Evolutionary conservation across 2,797 vertebrate genomes (phyloP).

Genomic region (Emys orbicularis): DNA sequence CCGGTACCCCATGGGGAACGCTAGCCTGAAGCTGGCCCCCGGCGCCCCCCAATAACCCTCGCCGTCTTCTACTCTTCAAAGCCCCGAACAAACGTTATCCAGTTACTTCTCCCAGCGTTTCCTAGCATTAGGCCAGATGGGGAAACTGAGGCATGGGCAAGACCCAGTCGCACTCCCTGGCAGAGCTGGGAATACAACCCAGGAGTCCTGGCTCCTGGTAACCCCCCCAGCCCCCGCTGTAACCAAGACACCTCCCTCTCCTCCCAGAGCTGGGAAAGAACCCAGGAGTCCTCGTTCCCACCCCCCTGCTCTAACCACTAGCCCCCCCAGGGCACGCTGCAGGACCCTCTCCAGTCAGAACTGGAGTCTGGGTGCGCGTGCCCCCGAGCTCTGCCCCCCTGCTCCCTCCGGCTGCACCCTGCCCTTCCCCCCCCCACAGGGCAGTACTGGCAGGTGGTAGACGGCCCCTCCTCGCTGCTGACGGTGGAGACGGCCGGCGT

Average conservation of each 20-base stretch:
- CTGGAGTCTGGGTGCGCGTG: not conserved
- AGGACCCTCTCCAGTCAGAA: not conserved
- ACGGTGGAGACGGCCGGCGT: constrained; percentile 86
- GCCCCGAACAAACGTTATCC: not conserved
- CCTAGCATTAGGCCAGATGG: not conserved
- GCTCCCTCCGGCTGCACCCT: not conserved
- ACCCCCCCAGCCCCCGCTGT: no score
- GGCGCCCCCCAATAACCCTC: not conserved
- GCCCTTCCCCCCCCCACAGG: constrained; percentile 76
- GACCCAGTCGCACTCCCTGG: not conserved
- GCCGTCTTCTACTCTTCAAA: not conserved
- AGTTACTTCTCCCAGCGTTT: not conserved
- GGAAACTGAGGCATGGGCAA: not conserved
- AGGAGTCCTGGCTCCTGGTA: no score
- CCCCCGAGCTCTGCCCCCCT: not conserved
- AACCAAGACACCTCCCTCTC: no score
- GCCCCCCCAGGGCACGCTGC: not conserved
- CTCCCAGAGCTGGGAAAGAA: not conserved
- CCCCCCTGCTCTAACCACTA: not conserved
- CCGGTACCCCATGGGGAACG: accelerated
- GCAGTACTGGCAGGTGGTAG: constrained; percentile 94
- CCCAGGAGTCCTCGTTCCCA: not conserved
- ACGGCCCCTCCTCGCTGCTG: constrained; percentile 88
- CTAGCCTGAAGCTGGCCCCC: not conserved
- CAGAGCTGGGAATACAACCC: not conserved